Evolutionary conservation across 2,797 vertebrate species (phyloP).

Genomic region (Enteromius thamalakanensis): DNA sequence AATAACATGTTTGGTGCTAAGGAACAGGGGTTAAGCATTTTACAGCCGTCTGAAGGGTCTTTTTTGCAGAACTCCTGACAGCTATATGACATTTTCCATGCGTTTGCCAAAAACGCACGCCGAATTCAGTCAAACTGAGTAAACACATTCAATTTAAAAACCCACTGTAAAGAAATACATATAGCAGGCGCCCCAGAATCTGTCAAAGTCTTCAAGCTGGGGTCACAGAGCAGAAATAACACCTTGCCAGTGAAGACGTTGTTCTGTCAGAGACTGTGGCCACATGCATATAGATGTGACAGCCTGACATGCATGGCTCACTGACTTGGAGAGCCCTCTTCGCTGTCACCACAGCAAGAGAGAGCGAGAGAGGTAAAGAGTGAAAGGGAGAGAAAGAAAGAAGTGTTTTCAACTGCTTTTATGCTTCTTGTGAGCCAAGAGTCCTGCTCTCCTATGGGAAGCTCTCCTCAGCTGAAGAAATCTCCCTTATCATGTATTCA

Average conservation of each 20-base stretch:
- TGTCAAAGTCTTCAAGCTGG: slow-evolving; percentile 48
- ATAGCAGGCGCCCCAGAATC: background rate
- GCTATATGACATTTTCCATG: slow-evolving; percentile 44
- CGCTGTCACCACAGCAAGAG: slow-evolving; percentile 64
- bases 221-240: slow-evolving; percentile 58
- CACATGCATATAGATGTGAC: slow-evolving; percentile 50
- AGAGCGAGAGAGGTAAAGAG: slow-evolving; percentile 63
- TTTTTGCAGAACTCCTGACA: background rate
- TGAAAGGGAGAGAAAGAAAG: slow-evolving; percentile 14
- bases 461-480: slow-evolving; percentile 60
- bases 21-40: background rate
- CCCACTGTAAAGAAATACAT: background rate
- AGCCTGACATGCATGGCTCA: slow-evolving; percentile 51
- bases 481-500: slow-evolving; percentile 73
- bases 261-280: slow-evolving; percentile 54
- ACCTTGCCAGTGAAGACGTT: slow-evolving; percentile 48
- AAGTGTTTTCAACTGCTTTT: slow-evolving; percentile 37
- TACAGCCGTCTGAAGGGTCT: background rate
- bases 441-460: slow-evolving; percentile 19
- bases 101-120: background rate
- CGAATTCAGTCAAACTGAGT: background rate
- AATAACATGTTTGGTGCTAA: background rate
- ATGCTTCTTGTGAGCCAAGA: slow-evolving; percentile 22
- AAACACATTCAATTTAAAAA: slow-evolving; percentile 12
- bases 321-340: slow-evolving; percentile 25